Conservation (phyloP, 2,888 invertebrate species). For the Orgyia antiqua region DNA sequence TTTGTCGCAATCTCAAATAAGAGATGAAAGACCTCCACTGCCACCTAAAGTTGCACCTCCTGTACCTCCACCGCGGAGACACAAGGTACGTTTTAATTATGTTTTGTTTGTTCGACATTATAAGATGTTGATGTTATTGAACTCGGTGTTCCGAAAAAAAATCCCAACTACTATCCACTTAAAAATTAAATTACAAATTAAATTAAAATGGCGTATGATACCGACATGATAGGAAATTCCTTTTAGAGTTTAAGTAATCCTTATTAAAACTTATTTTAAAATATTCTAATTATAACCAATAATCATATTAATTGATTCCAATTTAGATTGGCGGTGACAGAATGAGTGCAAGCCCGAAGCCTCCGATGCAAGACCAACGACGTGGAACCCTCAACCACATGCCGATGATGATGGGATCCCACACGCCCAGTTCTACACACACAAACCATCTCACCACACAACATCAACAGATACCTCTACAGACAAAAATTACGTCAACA, state of each 20-base stretch:
- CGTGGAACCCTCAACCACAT: conserved; percentile 43
- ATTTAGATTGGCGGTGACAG: conserved; percentile 49
- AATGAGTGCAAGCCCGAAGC: conserved; percentile 57
- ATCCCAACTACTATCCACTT: too few relatives aligned
- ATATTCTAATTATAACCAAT: too few relatives aligned
- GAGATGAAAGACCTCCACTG: conserved; percentile 67
- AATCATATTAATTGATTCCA: neutral
- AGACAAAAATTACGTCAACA: conserved; percentile 34
- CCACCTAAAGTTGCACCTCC: conserved; percentile 68
- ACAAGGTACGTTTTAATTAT: conserved; percentile 47
- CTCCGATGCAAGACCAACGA: conserved; percentile 44
- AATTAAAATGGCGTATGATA: too few relatives aligned
- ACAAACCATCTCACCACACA: conserved; percentile 37
- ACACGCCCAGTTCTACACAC: conserved; percentile 7
- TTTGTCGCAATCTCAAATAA: conserved; percentile 48
- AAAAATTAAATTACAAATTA: too few relatives aligned
- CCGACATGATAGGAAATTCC: too few relatives aligned
- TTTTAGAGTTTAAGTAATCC: too few relatives aligned
- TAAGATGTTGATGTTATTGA: too few relatives aligned
- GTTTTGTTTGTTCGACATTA: too few relatives aligned
- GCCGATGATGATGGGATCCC: conserved; percentile 19
- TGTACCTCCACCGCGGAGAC: conserved; percentile 69
- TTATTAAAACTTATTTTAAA: too few relatives aligned
- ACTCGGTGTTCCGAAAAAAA: too few relatives aligned
- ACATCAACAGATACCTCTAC: conserved; percentile 33